Percentiles rank a stretch among this genome's conserved stretches.
These are phyloP conservation scores for Sorex maritimensis DNA, from an alignment of 2,797 vertebrate species.

Conservation along the genomic window DNA sequence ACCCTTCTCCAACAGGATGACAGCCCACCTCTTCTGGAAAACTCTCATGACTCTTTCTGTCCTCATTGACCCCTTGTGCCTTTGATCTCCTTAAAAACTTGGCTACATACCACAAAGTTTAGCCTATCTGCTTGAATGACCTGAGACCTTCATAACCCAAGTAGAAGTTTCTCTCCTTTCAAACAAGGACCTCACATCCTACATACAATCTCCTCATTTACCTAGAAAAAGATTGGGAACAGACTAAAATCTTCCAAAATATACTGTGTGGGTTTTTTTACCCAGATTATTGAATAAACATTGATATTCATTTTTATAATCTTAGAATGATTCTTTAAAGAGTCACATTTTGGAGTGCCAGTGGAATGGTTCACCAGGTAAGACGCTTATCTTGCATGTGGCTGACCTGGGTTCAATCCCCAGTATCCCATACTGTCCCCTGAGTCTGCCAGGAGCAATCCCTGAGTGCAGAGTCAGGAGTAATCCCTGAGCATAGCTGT, in stretches of 20 bases:
- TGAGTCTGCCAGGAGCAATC: too few relatives aligned
- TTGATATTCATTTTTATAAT: background rate
- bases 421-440: too few relatives aligned
- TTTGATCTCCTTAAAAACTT: conserved; percentile 69
- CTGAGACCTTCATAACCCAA: background rate
- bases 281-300: background rate
- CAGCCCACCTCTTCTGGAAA: conserved; percentile 12
- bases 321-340: background rate
- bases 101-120: background rate
- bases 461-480: too few relatives aligned
- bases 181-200: background rate
- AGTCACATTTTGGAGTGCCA: background rate
- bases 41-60: background rate
- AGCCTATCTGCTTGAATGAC: conserved; percentile 55
- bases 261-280: background rate
- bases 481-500: too few relatives aligned
- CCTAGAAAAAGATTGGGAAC: conserved; percentile 38
- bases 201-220: background rate
- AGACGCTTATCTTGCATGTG: too few relatives aligned
- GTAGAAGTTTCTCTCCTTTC: conserved; percentile 37
- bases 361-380: too few relatives aligned
- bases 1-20: background rate
- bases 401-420: too few relatives aligned
- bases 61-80: conserved; percentile 5
- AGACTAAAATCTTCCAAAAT: background rate